Conservation (phyloP, 1,140 invertebrate genomes). For the Galleria mellonella region DNA sequence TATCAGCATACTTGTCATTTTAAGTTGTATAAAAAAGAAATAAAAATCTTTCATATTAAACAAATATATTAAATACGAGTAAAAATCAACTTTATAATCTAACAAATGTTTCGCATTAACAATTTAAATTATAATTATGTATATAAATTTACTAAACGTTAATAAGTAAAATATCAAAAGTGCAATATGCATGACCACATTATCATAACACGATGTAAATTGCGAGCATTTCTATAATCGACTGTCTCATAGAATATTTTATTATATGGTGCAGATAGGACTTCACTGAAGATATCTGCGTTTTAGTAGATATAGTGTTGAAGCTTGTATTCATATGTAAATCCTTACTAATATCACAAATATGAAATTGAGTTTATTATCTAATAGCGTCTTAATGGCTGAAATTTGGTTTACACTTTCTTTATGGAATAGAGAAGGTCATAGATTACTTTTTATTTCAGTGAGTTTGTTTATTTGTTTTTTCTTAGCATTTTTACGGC, state of each 20-base stretch:
- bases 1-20: too few relatives aligned
- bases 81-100: neutral
- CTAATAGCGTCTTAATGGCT: neutral
- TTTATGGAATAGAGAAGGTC: neutral
- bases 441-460: neutral
- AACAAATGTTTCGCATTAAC: neutral
- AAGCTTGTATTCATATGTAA: neutral
- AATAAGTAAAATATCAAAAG: constrained; percentile 1
- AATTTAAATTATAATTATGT: constrained; percentile 9
- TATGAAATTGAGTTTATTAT: neutral
- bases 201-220: constrained; percentile 5
- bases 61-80: neutral
- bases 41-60: neutral
- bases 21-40: neutral
- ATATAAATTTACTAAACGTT: neutral
- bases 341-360: neutral
- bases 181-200: constrained; percentile 1
- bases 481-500: too few relatives aligned
- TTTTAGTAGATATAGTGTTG: neutral
- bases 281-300: neutral
- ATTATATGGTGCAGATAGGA: neutral
- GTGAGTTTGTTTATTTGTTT: too few relatives aligned
- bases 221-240: neutral
- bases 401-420: neutral
- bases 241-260: neutral